Conservation (phyloP, 64 coral and sea anemone species). For the Porites australiensis region DNA sequence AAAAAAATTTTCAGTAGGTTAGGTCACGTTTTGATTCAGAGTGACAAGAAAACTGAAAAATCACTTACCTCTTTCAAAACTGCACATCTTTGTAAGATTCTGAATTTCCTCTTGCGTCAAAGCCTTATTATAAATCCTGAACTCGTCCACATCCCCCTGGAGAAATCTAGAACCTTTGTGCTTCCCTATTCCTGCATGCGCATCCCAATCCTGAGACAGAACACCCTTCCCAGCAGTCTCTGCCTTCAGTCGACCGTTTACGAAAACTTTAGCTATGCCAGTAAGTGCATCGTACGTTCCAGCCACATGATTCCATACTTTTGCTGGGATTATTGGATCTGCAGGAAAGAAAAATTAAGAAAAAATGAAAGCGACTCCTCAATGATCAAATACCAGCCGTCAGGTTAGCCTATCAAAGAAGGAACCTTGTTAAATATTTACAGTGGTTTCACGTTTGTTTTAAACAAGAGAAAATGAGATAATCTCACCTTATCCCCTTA, state of each 20-base stretch:
- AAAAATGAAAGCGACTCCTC: neutral
- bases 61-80: conserved; percentile 70
- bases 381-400: too few relatives aligned
- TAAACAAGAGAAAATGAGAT: too few relatives aligned
- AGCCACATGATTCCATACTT: conserved; percentile 83
- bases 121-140: conserved; percentile 86
- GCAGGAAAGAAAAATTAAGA: neutral
- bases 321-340: conserved; percentile 83
- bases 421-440: too few relatives aligned
- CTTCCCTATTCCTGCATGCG: conserved; percentile 83
- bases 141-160: conserved; percentile 88
- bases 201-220: conserved; percentile 90
- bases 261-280: conserved; percentile 81
- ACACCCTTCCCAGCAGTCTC: conserved; percentile 84
- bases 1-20: too few relatives aligned
- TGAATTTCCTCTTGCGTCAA: conserved; percentile 69
- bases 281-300: conserved; percentile 83
- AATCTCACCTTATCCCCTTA: too few relatives aligned
- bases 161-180: conserved; percentile 84
- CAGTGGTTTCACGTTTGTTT: too few relatives aligned
- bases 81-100: conserved; percentile 69
- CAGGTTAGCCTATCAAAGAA: too few relatives aligned
- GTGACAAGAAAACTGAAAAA: too few relatives aligned
- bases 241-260: conserved; percentile 78
- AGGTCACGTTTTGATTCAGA: too few relatives aligned